Evolutionary conservation across 1,140 invertebrate species (phyloP).

Genomic region (Drosophila aff.): DNA sequence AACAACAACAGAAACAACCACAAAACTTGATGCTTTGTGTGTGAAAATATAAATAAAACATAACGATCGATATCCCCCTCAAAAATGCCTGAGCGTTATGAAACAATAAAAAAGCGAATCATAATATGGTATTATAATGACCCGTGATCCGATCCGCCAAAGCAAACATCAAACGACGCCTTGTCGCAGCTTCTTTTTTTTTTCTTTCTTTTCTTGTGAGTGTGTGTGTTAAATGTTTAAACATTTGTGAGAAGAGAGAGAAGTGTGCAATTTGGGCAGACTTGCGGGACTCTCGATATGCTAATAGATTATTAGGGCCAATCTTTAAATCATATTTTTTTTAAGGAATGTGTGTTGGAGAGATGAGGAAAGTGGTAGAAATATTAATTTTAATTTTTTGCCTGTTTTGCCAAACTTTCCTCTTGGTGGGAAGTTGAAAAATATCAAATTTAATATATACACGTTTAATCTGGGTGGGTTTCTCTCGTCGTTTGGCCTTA

Average conservation of each 20-base stretch:
- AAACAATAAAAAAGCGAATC: conserved; percentile 75
- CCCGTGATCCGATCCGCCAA: conserved; percentile 40
- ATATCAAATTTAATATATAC: not conserved
- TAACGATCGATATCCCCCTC: conserved; percentile 42
- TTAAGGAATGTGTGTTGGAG: conserved; percentile 11
- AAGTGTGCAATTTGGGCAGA: conserved; percentile 18
- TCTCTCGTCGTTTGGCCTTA: not conserved
- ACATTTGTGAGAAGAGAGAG: conserved; percentile 10
- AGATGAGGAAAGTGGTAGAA: conserved; percentile 2
- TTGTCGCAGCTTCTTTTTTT: conserved; percentile 8
- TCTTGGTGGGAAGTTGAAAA: not conserved
- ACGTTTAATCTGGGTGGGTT: not conserved
- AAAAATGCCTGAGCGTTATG: conserved; percentile 62
- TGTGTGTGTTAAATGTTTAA: conserved; percentile 24
- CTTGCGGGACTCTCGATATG: conserved; percentile 16
- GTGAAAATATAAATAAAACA: conserved; percentile 68
- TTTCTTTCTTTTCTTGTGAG: conserved; percentile 19
- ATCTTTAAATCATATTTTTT: conserved; percentile 10
- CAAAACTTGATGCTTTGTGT: conserved; percentile 61
- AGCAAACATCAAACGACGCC: conserved; percentile 30
- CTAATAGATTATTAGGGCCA: conserved; percentile 10
- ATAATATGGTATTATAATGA: conserved; percentile 63
- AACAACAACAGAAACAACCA: conserved; percentile 35
- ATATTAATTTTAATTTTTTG: not conserved
- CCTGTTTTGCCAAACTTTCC: not conserved